Evolutionary conservation across 2,888 invertebrate species (phyloP), one percentile per base, ranked within the genome.

Genomic region (Coleophora deauratella): DNA sequence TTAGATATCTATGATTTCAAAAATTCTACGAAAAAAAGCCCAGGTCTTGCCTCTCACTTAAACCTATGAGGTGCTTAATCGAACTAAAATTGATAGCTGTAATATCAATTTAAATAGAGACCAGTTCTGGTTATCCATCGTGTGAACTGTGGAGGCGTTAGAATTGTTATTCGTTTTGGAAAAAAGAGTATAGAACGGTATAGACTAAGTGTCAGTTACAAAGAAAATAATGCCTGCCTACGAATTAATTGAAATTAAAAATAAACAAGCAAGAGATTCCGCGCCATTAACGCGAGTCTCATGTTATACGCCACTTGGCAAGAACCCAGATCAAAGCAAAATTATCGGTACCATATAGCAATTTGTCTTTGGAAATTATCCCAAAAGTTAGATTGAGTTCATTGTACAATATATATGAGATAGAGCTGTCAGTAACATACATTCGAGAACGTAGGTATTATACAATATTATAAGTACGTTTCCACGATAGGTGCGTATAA

Each of bases 61-160:
- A 15, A 28, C 13, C 11, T 6, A 38, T 34, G 40, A 42, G 40
- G 40, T 49, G 45, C 44, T 44, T 41, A 51, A 55, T 58, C 59
- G 52, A 63, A 56, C 47, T 55, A 59, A 57, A 66, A 73, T 72
- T 66, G 71, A 73, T 72, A 55, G 65, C 59, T 58, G 51, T 67
- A 70, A 72, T 69, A 71, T 68, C 55, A 47, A 59, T 65, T 56
- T 62, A 62, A 68, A 68, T 66, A 57, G 63, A 52, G 46, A 43
- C 49, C 50, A 38, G 48, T 46, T 57, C 57, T 57, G 49, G 54
- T 54, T n/a, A n/a, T n/a, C n/a, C n/a, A n/a, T n/a, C 50, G 42
- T 42, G 28, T 12, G 45, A 38, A 45, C 36, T 33, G 42, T 37
- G 43, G 45, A 37, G 47, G 52, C 42, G 46, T 21, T 21, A 21